Percentiles rank a stretch among this genome's conserved stretches.
phyloP scores from a whole-genome alignment of 2,888 invertebrate genomes.

The Neoscelio sp. region DNA sequence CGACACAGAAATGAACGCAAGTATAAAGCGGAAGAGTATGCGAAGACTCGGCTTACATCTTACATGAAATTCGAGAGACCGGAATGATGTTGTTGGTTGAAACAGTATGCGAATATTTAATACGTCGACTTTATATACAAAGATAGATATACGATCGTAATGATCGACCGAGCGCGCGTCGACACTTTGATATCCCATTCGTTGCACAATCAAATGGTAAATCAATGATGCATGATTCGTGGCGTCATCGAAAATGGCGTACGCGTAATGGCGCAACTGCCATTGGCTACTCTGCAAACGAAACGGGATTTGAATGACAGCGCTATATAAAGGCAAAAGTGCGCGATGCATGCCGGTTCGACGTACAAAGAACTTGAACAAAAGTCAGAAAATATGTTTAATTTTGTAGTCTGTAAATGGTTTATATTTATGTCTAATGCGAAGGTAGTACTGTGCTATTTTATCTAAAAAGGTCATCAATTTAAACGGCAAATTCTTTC shows the following conservation, averaged over 20 bases:
- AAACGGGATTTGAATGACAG: conserved; percentile 57
- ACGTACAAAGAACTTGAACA: conserved; percentile 40
- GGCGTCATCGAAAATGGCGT: conserved; percentile 62
- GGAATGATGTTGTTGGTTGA: conserved; percentile 61
- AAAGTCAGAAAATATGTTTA: conserved; percentile 10
- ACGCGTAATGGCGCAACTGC: conserved; percentile 58
- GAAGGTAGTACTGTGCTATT: too few species aligned
- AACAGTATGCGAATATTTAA: conserved; percentile 57
- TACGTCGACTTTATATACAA: conserved; percentile 32
- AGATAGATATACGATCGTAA: conserved; percentile 54
- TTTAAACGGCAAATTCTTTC: too few species aligned
- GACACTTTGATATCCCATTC: conserved; percentile 65
- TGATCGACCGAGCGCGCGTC: conserved; percentile 59
- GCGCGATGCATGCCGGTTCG: conserved; percentile 7
- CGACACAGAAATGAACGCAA: conserved; percentile 54
- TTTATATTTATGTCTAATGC: background rate
- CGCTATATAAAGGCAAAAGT: conserved; percentile 42
- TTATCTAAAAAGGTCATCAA: too few species aligned
- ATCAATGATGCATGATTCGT: conserved; percentile 65
- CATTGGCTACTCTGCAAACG: conserved; percentile 30
- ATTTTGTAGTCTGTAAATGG: conserved; percentile 7
- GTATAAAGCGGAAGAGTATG: conserved; percentile 58
- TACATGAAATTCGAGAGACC: conserved; percentile 64
- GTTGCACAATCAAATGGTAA: conserved; percentile 63
- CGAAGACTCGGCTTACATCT: conserved; percentile 59